Percentiles rank a stretch among this genome's conserved stretches.
Conservation (phyloP, 2,888 invertebrate genomes). For the Nephrotoma flavescens region DNA sequence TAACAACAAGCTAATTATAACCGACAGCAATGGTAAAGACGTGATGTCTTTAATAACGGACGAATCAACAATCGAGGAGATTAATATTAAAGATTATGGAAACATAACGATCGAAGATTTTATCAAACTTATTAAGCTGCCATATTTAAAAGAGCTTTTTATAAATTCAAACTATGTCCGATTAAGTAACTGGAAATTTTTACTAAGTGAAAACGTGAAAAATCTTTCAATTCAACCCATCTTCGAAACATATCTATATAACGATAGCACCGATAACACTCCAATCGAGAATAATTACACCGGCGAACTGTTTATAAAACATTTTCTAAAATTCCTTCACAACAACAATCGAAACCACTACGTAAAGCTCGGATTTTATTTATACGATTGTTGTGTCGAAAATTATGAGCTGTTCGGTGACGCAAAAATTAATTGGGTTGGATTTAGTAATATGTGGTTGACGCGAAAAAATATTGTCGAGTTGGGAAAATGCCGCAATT, state of each 20-base stretch:
- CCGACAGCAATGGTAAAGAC: background rate
- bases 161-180: background rate
- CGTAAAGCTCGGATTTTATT: background rate
- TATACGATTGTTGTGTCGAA: background rate
- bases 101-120: background rate
- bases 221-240: background rate
- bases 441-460: background rate
- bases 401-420: background rate
- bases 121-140: background rate
- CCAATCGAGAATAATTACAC: background rate
- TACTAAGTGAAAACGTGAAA: background rate
- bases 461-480: background rate
- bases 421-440: background rate
- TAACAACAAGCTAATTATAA: background rate
- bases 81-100: background rate
- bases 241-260: background rate
- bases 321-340: background rate
- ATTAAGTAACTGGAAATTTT: background rate
- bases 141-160: background rate
- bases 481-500: background rate
- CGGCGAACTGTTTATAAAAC: background rate
- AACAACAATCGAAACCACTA: background rate
- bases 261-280: background rate
- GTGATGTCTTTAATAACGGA: background rate
- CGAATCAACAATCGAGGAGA: background rate